Conservation (phyloP, 2,888 invertebrate genomes). For the Thecocarcelia acutangulata region DNA sequence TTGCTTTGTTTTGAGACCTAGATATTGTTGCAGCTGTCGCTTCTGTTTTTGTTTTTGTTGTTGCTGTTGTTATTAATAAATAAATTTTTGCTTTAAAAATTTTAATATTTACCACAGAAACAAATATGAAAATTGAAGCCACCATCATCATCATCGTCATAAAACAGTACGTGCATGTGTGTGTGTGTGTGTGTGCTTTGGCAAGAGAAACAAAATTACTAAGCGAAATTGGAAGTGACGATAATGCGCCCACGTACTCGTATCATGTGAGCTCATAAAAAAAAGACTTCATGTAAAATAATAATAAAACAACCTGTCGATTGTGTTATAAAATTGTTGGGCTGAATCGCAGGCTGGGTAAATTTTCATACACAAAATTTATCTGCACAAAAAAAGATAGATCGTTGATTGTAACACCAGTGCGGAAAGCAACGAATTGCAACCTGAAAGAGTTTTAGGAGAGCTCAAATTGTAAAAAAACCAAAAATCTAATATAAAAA, state of each 20-base stretch:
- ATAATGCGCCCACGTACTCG: slow-evolving; percentile 61
- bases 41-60: too few species aligned
- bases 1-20: slow-evolving; percentile 39
- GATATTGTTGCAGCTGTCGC: slow-evolving; percentile 17
- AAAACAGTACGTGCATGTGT: slow-evolving; percentile 23
- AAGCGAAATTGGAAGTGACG: slow-evolving; percentile 43
- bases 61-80: background rate
- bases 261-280: slow-evolving; percentile 58
- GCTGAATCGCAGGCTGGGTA: slow-evolving; percentile 22
- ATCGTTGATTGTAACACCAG: background rate
- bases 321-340: slow-evolving; percentile 35
- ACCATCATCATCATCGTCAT: slow-evolving; percentile 56
- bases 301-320: slow-evolving; percentile 65
- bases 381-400: slow-evolving; percentile 17
- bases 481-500: too few species aligned
- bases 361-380: background rate
- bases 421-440: background rate
- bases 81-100: slow-evolving; percentile 20
- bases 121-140: slow-evolving; percentile 61
- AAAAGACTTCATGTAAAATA: slow-evolving; percentile 1
- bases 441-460: background rate
- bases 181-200: too few species aligned
- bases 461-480: background rate
- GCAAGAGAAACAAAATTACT: slow-evolving; percentile 14
- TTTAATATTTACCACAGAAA: slow-evolving; percentile 61